Conservation (phyloP, 1,140 invertebrate genomes). For the Bombus cullumanus region DNA sequence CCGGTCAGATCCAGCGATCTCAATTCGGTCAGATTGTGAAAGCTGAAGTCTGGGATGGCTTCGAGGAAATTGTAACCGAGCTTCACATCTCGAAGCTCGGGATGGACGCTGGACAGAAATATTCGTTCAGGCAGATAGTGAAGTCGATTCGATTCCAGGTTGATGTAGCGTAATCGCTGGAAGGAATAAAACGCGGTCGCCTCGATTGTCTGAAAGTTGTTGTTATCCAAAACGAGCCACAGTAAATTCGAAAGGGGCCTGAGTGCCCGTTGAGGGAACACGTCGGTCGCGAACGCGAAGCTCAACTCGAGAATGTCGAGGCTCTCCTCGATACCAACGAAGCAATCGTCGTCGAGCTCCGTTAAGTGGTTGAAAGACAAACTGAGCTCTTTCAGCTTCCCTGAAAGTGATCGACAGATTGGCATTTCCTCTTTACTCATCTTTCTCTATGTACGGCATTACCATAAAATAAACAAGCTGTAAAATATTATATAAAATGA, state of each 20-base stretch:
- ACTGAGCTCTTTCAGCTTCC: conserved; percentile 91
- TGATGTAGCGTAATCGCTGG: conserved; percentile 90
- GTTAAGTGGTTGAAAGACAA: conserved; percentile 94
- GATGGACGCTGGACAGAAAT: conserved; percentile 87
- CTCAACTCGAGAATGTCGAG: conserved; percentile 93
- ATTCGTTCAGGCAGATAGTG: conserved; percentile 85
- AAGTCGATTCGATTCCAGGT: conserved; percentile 93
- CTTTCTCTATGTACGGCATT: no score
- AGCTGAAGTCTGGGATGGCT: conserved; percentile 88
- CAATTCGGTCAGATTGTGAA: conserved; percentile 85
- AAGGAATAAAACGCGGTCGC: conserved; percentile 86
- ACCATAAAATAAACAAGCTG: no score
- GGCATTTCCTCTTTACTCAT: neutral
- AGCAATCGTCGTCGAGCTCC: conserved; percentile 89
- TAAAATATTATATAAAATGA: no score
- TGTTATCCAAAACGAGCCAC: conserved; percentile 95
- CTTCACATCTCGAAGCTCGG: conserved; percentile 89
- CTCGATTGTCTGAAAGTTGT: conserved; percentile 89
- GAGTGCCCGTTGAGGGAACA: conserved; percentile 89
- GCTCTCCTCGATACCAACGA: conserved; percentile 88
- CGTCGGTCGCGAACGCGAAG: conserved; percentile 90
- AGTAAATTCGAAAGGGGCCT: conserved; percentile 88
- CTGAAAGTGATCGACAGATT: conserved; percentile 54
- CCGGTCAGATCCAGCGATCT: conserved; percentile 78
- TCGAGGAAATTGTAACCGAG: conserved; percentile 89